Evolutionary conservation across 2,797 vertebrate species (phyloP).

Genomic region (Cryptoprocta ferox): DNA sequence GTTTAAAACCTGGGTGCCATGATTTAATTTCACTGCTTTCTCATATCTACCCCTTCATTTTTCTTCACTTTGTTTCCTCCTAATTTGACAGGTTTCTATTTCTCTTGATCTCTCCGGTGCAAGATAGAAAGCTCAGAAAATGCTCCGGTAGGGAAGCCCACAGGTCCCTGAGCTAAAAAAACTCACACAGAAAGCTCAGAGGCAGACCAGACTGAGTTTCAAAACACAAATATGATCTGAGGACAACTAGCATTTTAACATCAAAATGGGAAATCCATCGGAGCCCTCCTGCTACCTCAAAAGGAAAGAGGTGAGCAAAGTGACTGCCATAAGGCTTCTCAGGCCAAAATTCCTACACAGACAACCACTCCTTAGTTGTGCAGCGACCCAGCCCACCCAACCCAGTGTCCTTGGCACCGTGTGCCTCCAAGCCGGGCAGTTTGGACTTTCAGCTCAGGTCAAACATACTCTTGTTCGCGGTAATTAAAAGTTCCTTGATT

Average conservation of each 20-base stretch:
- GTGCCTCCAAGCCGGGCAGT: not conserved
- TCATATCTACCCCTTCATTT: not conserved
- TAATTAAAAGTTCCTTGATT: not conserved
- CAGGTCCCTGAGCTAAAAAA: not conserved
- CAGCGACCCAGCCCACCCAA: not conserved
- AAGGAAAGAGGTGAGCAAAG: not conserved
- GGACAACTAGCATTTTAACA: not conserved
- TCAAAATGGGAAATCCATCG: not conserved
- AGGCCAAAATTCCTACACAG: not conserved
- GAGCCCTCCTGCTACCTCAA: not conserved
- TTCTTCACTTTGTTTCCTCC: not conserved
- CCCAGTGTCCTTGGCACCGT: not conserved
- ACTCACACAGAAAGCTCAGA: not conserved
- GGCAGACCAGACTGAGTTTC: not conserved
- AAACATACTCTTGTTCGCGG: not conserved
- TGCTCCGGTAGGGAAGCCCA: not conserved
- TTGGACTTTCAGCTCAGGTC: not conserved
- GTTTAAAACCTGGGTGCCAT: not conserved
- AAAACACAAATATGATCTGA: not conserved
- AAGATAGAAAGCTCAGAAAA: not conserved
- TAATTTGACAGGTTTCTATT: not conserved
- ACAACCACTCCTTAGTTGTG: not conserved
- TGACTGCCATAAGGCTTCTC: too few species aligned
- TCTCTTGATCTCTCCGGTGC: not conserved
- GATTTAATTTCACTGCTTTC: not conserved